Conservation (phyloP, 2,797 vertebrate genomes). For the Schizopygopsis pylzovi region DNA sequence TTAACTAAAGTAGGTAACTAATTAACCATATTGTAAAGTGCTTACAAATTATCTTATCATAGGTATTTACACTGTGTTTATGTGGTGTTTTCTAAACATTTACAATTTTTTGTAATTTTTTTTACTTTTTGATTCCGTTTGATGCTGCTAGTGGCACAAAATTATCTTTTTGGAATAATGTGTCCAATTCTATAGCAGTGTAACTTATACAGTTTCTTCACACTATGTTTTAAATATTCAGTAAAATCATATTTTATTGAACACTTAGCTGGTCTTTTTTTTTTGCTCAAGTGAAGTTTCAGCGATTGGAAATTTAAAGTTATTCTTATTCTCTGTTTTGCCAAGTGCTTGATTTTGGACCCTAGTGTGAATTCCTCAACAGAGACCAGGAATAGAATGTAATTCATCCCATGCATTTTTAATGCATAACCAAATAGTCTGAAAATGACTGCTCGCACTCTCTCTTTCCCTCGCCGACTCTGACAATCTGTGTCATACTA, state of each 20-base stretch:
- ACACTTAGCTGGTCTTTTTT: conserved; percentile 25
- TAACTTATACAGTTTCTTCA: conserved; percentile 4
- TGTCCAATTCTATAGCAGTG: conserved; percentile 11
- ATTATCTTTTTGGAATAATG: conserved; percentile 10
- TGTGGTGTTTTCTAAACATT: background rate
- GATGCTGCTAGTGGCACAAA: background rate
- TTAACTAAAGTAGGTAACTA: too few relatives aligned
- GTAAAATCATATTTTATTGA: conserved; percentile 40
- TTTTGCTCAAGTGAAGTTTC: conserved; percentile 37
- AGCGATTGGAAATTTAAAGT: conserved; percentile 46
- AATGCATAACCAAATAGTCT: conserved; percentile 71
- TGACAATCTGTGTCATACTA: conserved; percentile 65
- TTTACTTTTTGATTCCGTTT: background rate
- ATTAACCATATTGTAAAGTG: background rate
- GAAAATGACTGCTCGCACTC: conserved; percentile 58
- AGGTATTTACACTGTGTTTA: background rate
- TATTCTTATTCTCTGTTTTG: conserved; percentile 51
- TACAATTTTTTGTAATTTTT: too few relatives aligned
- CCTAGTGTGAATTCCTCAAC: conserved; percentile 64
- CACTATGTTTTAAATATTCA: conserved; percentile 33
- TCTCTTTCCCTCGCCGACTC: conserved; percentile 55
- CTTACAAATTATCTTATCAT: background rate
- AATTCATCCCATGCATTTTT: conserved; percentile 79
- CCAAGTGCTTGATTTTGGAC: conserved; percentile 43
- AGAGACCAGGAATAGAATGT: conserved; percentile 68